Evolutionary conservation across 2,888 invertebrate species (phyloP).

Genomic region (Rhagonycha lutea): DNA sequence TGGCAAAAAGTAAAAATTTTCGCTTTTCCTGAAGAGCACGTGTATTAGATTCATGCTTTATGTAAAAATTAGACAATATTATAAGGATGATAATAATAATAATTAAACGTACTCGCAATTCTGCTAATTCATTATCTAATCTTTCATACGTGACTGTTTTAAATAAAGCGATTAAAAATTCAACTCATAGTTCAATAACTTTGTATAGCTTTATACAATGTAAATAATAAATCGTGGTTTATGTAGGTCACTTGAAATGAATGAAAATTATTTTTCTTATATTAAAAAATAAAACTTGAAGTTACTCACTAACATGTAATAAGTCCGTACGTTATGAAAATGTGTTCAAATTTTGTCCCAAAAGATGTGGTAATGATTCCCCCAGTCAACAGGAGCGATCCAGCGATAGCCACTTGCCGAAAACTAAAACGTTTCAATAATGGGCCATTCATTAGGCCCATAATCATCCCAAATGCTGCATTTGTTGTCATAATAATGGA

Average conservation of each 20-base stretch:
- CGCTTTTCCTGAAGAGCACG: not conserved
- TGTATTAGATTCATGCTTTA: not conserved
- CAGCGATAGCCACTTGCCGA: conserved; percentile 65
- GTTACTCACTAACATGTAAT: conserved; percentile 66
- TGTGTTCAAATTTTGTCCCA: conserved; percentile 61
- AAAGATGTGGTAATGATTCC: conserved; percentile 66
- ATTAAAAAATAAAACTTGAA: not conserved
- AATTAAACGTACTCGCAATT: not conserved
- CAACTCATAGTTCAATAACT: not conserved
- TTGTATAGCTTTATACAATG: not conserved
- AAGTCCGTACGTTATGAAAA: conserved; percentile 69
- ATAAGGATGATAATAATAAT: not conserved
- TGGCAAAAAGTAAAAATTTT: not conserved
- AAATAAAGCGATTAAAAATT: not conserved
- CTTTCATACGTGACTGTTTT: not conserved
- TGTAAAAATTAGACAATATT: not conserved
- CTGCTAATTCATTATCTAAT: not conserved
- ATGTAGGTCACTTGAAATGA: not conserved
- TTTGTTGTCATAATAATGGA: conserved; percentile 68
- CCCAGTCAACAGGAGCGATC: conserved; percentile 59
- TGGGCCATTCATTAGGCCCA: conserved; percentile 69
- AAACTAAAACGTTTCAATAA: conserved; percentile 65
- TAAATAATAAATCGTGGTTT: not conserved
- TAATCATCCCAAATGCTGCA: conserved; percentile 68
- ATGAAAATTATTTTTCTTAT: not conserved